Evolutionary conservation across 2,888 invertebrate genomes (phyloP).

Genomic region (Ashinkailepas kermadecensis): DNA sequence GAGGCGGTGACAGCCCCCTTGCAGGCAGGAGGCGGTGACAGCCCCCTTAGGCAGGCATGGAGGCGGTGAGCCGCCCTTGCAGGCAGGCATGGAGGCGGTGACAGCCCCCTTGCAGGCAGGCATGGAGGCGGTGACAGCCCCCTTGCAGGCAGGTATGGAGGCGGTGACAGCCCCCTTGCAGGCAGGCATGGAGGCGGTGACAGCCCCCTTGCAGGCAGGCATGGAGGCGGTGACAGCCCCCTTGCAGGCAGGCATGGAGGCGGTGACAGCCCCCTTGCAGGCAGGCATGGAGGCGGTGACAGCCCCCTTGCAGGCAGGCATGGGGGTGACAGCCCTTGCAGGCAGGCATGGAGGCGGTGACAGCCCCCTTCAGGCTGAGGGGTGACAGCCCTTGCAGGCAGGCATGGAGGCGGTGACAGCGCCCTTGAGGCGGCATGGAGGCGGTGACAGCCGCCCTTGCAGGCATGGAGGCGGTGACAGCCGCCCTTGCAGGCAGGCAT

Average conservation of each 20-base stretch:
- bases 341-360: neutral
- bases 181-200: neutral
- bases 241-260: neutral
- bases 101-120: constrained; percentile 8
- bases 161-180: neutral
- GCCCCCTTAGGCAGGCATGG: constrained; percentile 10
- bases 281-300: neutral
- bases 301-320: constrained; percentile 19
- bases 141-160: neutral
- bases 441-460: neutral
- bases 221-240: neutral
- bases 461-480: neutral
- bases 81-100: neutral
- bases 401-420: neutral
- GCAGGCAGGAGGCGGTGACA: neutral
- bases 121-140: neutral
- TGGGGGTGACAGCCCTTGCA: neutral
- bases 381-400: no score
- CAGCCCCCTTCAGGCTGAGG: no score
- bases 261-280: neutral
- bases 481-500: constrained; percentile 18
- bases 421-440: no score
- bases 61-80: neutral
- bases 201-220: constrained; percentile 13
- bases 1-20: neutral